phyloP scores from a whole-genome alignment of 1,140 invertebrate genomes.

The Phthorimaea operculella region DNA sequence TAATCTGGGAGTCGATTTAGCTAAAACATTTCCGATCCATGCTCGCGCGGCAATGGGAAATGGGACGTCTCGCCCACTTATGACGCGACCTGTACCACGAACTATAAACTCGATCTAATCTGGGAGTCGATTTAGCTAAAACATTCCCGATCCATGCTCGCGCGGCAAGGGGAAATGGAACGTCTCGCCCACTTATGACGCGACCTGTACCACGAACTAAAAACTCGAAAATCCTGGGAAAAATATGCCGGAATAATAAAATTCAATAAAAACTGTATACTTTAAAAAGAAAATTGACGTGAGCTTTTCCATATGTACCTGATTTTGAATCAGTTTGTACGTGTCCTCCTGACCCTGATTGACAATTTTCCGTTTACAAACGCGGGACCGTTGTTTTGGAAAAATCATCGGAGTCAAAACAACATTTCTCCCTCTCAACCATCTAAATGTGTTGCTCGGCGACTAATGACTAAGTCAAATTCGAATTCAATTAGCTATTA shows the following conservation, averaged over 20 bases:
- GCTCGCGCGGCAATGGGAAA: slow-evolving; percentile 46
- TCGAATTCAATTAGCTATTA: slow-evolving; percentile 12
- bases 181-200: slow-evolving; percentile 52
- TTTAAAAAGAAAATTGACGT: too few relatives aligned
- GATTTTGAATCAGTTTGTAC: too few relatives aligned
- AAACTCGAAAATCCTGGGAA: too few relatives aligned
- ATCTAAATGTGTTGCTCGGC: neutral
- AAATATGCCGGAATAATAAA: too few relatives aligned
- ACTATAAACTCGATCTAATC: slow-evolving; percentile 29
- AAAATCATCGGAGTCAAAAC: too few relatives aligned
- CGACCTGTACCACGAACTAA: slow-evolving; percentile 11
- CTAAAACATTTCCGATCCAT: slow-evolving; percentile 56
- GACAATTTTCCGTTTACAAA: too few relatives aligned
- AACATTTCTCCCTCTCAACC: too few relatives aligned
- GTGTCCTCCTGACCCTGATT: too few relatives aligned
- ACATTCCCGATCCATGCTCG: slow-evolving; percentile 50
- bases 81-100: slow-evolving; percentile 24
- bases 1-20: slow-evolving; percentile 58
- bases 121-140: slow-evolving; percentile 59
- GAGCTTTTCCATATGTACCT: too few relatives aligned
- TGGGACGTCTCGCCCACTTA: slow-evolving; percentile 54
- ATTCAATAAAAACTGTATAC: too few relatives aligned
- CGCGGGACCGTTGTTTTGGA: too few relatives aligned
- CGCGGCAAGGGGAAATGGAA: slow-evolving; percentile 50
- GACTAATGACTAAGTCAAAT: neutral